These are phyloP conservation scores for Drosophila elegans DNA, from an alignment of 1,140 invertebrate genomes.

Conservation along the genomic window DNA sequence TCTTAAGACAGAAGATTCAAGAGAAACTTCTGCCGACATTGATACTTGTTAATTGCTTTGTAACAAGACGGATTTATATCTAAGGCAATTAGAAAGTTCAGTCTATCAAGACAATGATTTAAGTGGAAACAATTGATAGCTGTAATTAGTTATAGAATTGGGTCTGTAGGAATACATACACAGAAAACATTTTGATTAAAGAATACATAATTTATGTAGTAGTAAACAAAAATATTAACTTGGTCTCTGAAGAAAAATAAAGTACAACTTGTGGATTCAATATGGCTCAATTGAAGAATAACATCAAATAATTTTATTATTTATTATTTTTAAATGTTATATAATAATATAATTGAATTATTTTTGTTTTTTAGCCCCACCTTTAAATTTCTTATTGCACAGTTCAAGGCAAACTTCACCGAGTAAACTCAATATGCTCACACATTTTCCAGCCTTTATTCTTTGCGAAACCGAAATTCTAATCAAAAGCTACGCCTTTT, in stretches of 20 bases:
- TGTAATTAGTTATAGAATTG: conserved; percentile 9
- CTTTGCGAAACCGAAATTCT: conserved; percentile 24
- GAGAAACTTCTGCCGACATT: background rate
- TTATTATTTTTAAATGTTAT: no score
- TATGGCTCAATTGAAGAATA: no score
- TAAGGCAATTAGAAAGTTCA: conserved; percentile 22
- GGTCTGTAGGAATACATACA: no score
- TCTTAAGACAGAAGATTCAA: background rate
- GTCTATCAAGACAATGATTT: conserved; percentile 9
- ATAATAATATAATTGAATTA: no score
- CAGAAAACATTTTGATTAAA: no score
- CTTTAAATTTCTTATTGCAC: background rate
- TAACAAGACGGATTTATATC: background rate
- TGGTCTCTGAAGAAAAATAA: no score
- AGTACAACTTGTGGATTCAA: no score
- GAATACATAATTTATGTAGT: no score
- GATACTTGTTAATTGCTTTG: background rate
- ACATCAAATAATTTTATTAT: no score
- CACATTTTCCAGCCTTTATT: conserved; percentile 22
- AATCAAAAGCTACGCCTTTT: conserved; percentile 47
- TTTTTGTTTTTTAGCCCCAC: background rate
- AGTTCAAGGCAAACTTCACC: conserved; percentile 35
- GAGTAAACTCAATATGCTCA: conserved; percentile 1
- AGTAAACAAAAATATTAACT: no score
- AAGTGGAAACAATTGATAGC: conserved; percentile 7